phyloP scores from a whole-genome alignment of 1,140 invertebrate species.

The Eriosoma lanigerum region DNA sequence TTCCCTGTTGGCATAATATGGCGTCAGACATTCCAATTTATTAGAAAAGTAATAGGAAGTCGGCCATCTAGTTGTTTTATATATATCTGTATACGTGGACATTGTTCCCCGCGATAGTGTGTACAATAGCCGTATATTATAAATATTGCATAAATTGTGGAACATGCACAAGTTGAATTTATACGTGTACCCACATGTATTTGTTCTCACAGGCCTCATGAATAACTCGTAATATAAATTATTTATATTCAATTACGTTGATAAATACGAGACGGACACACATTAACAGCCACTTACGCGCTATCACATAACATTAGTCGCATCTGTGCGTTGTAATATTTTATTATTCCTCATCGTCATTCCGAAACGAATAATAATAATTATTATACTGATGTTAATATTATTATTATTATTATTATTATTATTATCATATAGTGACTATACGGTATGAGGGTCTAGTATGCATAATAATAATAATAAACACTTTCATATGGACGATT shows the following conservation, averaged over 20 bases:
- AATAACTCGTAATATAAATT: conserved; percentile 33
- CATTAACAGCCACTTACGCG: conserved; percentile 6
- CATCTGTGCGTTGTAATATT: background rate
- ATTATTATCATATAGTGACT: no score
- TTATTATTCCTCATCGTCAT: background rate
- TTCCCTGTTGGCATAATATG: no score
- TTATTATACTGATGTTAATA: background rate
- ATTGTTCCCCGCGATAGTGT: no score
- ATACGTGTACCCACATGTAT: background rate
- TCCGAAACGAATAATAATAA: background rate
- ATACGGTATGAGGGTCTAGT: no score
- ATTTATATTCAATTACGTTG: conserved; percentile 13
- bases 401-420: background rate
- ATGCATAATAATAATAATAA: no score
- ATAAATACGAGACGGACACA: background rate
- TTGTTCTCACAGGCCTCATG: conserved; percentile 9
- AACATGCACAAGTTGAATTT: background rate
- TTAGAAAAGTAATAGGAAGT: no score
- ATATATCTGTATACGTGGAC: no score
- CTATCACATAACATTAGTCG: background rate
- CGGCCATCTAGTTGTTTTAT: no score
- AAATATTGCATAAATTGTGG: conserved; percentile 22
- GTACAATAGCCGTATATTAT: no score
- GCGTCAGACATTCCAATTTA: no score
- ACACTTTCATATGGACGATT: no score